Evolutionary conservation across 2,888 invertebrate genomes (phyloP), one percentile per base, ranked within the genome.

Genomic region (Microchrysa polita): DNA sequence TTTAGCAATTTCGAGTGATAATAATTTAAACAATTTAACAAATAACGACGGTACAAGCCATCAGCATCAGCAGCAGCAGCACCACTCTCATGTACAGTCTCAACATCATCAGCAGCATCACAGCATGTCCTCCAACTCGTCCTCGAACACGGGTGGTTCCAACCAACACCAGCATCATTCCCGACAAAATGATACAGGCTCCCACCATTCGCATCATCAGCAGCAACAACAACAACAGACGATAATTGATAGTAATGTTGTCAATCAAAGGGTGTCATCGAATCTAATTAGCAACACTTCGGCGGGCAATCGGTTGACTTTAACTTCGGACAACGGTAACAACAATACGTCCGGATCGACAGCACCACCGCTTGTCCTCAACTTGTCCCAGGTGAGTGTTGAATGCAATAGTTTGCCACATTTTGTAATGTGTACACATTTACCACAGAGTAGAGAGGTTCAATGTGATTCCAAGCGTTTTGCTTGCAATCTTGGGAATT

Each of bases 291-390:
- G 77, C 77, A 78, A 78, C 75, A 76, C 76, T 75, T 48, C 61
- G 57, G 73, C 53, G 59, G 67, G 69, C 57, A 22, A 60, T 67
- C 76, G 76, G 40, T 76, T 79, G 77, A 77, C 77, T 74, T 67
- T 71, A 67, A 74, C 60, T 48, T 16, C 55, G 40, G 27, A 20
- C 34, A 42, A 42, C 9, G 60, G 72, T 23, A 63, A 63, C 23
- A 34, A 34, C 27, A 76, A 60, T 65, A 74, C 76, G 23, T 57
- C 55, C 14, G 60, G 48, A 72, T 75, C 75, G 55, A 77, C 77
- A 77, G 77, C 79, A n/a, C 86, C 90, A 76, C 90, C 90, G 14
- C 85, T 93, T 81, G 92, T 95, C 77, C 87, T 95, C 79, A 94
- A 94, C 80, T 87, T 95, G 77, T 93, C 94, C 76, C 94, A 92